Evolutionary conservation across 2,888 invertebrate genomes (phyloP).

Genomic region (Acanthococcus lagerstroemiae): DNA sequence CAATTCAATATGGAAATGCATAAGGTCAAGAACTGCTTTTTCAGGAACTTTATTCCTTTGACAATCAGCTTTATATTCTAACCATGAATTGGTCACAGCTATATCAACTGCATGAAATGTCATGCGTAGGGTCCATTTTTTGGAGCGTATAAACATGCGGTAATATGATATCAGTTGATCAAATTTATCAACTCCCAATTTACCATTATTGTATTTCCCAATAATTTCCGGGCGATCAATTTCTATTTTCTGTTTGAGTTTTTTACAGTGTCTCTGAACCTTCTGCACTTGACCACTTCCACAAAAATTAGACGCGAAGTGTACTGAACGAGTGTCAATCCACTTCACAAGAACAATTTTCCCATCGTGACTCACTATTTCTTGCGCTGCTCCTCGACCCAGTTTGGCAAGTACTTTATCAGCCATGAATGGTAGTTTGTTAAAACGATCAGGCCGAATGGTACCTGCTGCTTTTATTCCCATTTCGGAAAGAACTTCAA

Average conservation of each 20-base stretch:
- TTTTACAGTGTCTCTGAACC: conserved; percentile 31
- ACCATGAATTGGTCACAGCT: conserved; percentile 31
- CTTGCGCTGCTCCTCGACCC: conserved; percentile 12
- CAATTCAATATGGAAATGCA: conserved; percentile 26
- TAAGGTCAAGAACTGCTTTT: conserved; percentile 23
- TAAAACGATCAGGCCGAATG: conserved; percentile 24
- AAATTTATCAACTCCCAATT: no score
- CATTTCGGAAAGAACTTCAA: conserved; percentile 21
- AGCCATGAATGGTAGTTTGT: conserved; percentile 3
- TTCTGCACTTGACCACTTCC: conserved; percentile 18
- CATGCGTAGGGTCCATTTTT: conserved; percentile 34
- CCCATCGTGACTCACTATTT: conserved; percentile 20
- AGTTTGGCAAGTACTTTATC: conserved; percentile 27
- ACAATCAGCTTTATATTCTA: conserved; percentile 30
- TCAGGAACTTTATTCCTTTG: no score
- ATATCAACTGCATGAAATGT: conserved; percentile 32
- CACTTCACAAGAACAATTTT: conserved; percentile 20
- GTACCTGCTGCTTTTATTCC: conserved; percentile 27
- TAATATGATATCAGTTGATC: conserved; percentile 33
- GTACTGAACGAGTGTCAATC: no score
- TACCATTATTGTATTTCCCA: no score
- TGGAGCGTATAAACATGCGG: conserved; percentile 32
- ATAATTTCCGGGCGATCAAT: conserved; percentile 31
- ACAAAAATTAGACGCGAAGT: conserved; percentile 26
- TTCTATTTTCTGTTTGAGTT: conserved; percentile 12